These are phyloP conservation scores for Steinernema hermaphroditum DNA, from an alignment of 2,888 invertebrate species.

Conservation along the genomic window DNA sequence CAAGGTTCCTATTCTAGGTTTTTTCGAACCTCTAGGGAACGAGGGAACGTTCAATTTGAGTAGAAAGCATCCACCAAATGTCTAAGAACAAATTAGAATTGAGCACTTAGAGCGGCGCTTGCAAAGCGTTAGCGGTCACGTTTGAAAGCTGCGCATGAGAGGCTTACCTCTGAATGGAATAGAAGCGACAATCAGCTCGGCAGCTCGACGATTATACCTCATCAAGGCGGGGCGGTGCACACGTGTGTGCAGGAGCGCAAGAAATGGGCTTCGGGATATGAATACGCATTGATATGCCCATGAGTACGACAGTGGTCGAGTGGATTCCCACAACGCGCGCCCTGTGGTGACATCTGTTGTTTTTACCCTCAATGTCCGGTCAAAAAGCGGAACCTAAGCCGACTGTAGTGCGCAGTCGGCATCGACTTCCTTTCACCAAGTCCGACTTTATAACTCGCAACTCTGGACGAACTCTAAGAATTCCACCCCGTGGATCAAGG, in stretches of 20 bases:
- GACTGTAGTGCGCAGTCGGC: conserved; percentile 12
- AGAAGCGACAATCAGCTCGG: conserved; percentile 8
- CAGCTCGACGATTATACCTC: conserved; percentile 22
- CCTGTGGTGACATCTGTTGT: background rate
- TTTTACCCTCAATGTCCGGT: background rate
- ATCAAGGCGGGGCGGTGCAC: conserved; percentile 29
- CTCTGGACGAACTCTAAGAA: background rate
- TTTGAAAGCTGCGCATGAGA: background rate
- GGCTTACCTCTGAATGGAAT: background rate
- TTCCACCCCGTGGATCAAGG: background rate
- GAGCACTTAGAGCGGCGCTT: conserved; percentile 8
- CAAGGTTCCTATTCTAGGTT: conserved; percentile 10
- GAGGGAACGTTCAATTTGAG: background rate
- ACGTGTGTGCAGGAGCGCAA: conserved; percentile 27
- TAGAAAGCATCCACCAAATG: conserved; percentile 10
- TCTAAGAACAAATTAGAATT: conserved; percentile 17
- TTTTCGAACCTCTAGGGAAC: conserved; percentile 11
- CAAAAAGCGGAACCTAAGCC: conserved; percentile 9
- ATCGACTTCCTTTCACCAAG: background rate
- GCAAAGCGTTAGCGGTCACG: background rate
- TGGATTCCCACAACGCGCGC: background rate
- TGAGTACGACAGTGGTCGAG: conserved; percentile 3
- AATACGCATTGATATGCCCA: conserved; percentile 5
- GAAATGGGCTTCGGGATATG: conserved; percentile 16
- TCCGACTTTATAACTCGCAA: background rate